Evolutionary conservation across 1,140 invertebrate genomes (phyloP).

Genomic region (Notospermus geniculatus): DNA sequence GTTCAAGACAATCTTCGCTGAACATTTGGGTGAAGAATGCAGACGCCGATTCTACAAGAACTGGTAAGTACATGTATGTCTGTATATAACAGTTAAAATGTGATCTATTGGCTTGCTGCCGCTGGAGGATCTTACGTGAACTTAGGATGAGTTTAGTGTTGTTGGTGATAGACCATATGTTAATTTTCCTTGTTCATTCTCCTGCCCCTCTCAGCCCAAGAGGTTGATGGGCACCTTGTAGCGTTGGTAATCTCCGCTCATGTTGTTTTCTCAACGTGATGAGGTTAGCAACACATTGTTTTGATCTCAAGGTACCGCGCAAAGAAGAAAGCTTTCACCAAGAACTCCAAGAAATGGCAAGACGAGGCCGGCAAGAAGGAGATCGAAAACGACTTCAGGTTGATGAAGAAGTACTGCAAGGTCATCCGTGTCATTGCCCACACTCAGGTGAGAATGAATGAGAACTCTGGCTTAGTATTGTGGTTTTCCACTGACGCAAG

Average conservation of each 20-base stretch:
- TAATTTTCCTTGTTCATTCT: too few species aligned
- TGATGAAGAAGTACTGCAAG: slow-evolving; percentile 98
- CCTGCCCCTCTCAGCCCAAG: background rate
- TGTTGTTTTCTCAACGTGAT: slow-evolving; percentile 30
- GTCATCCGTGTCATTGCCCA: slow-evolving; percentile 95
- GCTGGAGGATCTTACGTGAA: too few species aligned
- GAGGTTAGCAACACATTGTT: slow-evolving; percentile 30
- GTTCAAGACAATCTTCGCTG: slow-evolving; percentile 95
- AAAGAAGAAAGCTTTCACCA: slow-evolving; percentile 99
- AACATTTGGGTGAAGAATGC: slow-evolving; percentile 98
- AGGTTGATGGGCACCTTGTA: slow-evolving; percentile 6
- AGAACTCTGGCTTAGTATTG: background rate
- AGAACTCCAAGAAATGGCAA: slow-evolving; percentile 97
- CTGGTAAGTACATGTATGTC: slow-evolving; percentile 87
- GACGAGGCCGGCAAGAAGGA: slow-evolving; percentile 94
- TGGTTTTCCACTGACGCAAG: too few species aligned
- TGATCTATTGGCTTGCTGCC: too few species aligned
- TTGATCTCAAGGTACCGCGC: slow-evolving; percentile 85
- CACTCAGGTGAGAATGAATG: slow-evolving; percentile 75
- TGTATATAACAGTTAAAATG: too few species aligned
- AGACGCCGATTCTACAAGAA: slow-evolving; percentile 99
- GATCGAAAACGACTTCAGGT: slow-evolving; percentile 94
- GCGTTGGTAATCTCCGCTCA: slow-evolving; percentile 33
- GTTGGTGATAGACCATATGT: too few species aligned
- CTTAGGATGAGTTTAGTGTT: too few species aligned